Base-by-base conservation (phyloP, 2,888 invertebrate genomes). In the Atrina japonica region DNA sequence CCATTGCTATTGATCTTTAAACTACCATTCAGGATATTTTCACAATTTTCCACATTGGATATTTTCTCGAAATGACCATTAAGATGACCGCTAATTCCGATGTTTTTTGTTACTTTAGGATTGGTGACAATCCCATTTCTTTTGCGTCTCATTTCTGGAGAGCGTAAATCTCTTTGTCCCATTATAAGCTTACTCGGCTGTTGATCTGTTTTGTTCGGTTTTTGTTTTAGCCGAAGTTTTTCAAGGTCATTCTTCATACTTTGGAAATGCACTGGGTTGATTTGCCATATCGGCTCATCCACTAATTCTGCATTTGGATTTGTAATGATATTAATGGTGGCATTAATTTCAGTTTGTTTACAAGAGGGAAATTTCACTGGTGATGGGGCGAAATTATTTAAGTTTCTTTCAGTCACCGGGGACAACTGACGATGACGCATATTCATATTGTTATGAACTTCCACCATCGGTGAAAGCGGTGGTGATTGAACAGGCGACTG, bases 401-500 rank as follows among this genome's bases (percentile, higher is more conserved):
- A 60, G 59, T 81, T 82, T 7, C 75, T 68, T 61, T 80, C 81
- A 23, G 73, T 61, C n/a, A 71, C 74, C 23, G 80, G 78, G 0
- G 79, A 80, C 35, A 75, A 50, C 63, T 66, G 66, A 18, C 61
- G 45, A n/a, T 64, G 59, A 21, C 50, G 25, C 18, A 50, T 43
- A 45, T 53, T 67, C 29, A 63, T 40, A 3, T 56, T 61, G 50
- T 75, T 68, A 30, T 70, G 71, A 25, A 69, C 75, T 70, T 91
- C 90, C 76, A 88, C 88, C 43, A 91, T 89, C 16, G 95, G 95
- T 40, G 95, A 95, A 70, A 94, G 93, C 0, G 95, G 95, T 5
- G 96, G 96, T 30, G 95, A 95, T 89, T 96, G 96, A 76, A 95
- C 95, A 78, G 95, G 93, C 92, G 93, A 93, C 90, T 93, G 93